Evolutionary conservation across 2,113 vertebrate species (phyloP), one percentile per base, ranked within the genome.

Genomic region (Picathartes gymnocephalus): DNA sequence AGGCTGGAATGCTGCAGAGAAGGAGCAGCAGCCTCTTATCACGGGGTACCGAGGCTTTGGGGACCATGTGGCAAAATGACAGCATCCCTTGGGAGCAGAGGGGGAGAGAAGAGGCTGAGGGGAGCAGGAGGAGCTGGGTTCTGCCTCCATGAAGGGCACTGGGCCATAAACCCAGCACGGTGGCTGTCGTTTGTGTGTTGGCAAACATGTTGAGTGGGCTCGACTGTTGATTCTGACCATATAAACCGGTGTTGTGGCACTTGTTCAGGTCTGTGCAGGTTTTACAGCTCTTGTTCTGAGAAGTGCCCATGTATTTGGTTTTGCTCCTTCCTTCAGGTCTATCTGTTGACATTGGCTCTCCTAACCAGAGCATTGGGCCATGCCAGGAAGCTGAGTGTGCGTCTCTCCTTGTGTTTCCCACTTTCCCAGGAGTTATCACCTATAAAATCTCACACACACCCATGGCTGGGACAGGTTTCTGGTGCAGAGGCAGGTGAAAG

Each of bases 271-370:
- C 92, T 96, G 96, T 42, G 56, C 95, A 96, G 95, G 94, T 96
- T 97, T 97, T 97, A 97, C 93, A 92, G 95, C 95, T 95, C 96
- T 94, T 93, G 95, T 96, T 97, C 93, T 73, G 45, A 90, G 66
- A 96, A 96, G 97, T 93, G 62, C 94, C 87, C 80, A 39, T 56
- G 76, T 97, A 93, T 97, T 97, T 97, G 92, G 94, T 71, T 97
- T 97, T 96, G 90, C 79, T 93, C 88, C 90, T 88, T 96, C 94
- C 95, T 90, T 90, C 85, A 90, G 91, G 94, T 77, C 96, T 93
- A 10, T 74, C 79, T 97, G 92, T 97, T 97, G 97, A 97, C 96
- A 93, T 94, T 97, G 96, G 96, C 96, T 95, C 92, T 84, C 86
- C 89, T 64, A 66, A 77, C 35, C 82, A 82, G 88, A 89, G 88